Conservation (phyloP, 2,797 vertebrate genomes). For the Myotis findleyi region DNA sequence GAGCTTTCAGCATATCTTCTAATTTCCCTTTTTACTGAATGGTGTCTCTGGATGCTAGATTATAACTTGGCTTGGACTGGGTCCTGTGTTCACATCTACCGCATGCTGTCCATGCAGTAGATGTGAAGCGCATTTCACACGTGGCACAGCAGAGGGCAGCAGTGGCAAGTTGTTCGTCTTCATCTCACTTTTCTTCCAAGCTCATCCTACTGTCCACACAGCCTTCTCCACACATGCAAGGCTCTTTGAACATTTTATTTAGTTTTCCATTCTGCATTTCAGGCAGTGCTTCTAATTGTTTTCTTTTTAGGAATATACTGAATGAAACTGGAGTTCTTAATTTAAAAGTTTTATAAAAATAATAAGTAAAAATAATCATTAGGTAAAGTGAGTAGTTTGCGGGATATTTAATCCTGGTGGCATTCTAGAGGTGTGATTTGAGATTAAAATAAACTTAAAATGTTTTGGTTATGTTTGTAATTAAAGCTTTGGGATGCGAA, state of each 20-base stretch:
- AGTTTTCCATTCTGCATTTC: conserved; percentile 27
- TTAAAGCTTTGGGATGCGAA: conserved; percentile 92
- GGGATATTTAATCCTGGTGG: background rate
- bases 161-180: background rate
- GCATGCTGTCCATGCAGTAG: background rate
- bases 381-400: conserved; percentile 6
- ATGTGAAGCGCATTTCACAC: background rate
- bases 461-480: background rate
- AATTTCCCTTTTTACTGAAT: background rate
- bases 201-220: background rate
- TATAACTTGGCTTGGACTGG: background rate
- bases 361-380: conserved; percentile 26
- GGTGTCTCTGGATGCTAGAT: background rate
- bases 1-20: background rate
- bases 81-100: background rate
- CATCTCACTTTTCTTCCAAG: background rate
- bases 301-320: conserved; percentile 22
- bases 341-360: conserved; percentile 52
- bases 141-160: conserved; percentile 78
- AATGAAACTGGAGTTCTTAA: conserved; percentile 26
- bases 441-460: conserved; percentile 18
- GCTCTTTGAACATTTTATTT: background rate
- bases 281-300: background rate
- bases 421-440: conserved; percentile 29
- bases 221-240: background rate